A percentile compares a stretch with the other conserved stretches of the same genome.
phyloP scores from a whole-genome alignment of 2,888 invertebrate genomes.

The Autographa pulchrina region DNA sequence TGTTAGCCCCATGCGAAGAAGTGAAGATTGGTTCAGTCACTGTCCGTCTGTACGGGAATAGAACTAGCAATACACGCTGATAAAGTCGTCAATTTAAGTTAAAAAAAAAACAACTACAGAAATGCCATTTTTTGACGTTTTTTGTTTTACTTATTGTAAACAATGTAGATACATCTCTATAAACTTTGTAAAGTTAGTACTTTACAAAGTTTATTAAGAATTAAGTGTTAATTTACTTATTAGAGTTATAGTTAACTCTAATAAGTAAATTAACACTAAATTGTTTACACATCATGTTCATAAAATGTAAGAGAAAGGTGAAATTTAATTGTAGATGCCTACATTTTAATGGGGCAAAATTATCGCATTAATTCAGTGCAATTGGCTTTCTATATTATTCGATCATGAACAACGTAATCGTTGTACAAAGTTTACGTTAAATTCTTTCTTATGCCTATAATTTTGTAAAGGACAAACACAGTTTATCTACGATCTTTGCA shows the following conservation, averaged over 20 bases:
- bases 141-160: too few relatives aligned
- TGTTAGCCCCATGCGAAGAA: too few relatives aligned
- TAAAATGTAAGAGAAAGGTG: constrained; percentile 45
- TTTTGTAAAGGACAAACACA: constrained; percentile 12
- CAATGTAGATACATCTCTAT: background rate
- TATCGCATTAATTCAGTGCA: constrained; percentile 48
- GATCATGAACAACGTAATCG: constrained; percentile 40
- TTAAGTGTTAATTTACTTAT: too few relatives aligned
- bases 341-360: constrained; percentile 44
- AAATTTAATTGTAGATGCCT: constrained; percentile 48
- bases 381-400: constrained; percentile 41
- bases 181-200: background rate
- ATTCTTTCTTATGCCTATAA: constrained; percentile 16
- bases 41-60: too few relatives aligned
- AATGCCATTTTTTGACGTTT: too few relatives aligned
- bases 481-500: background rate
- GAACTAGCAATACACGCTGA: too few relatives aligned
- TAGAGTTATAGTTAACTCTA: too few relatives aligned
- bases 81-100: too few relatives aligned
- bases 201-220: too few relatives aligned
- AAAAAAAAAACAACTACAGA: too few relatives aligned
- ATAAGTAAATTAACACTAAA: constrained; percentile 31
- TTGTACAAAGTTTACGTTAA: constrained; percentile 31
- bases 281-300: constrained; percentile 27
- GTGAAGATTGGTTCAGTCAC: too few relatives aligned